A percentile compares a stretch with the other conserved stretches of the same genome.
These are phyloP conservation scores for Podilymbus podiceps DNA, from an alignment of 2,113 vertebrate species.

Conservation along the genomic window DNA sequence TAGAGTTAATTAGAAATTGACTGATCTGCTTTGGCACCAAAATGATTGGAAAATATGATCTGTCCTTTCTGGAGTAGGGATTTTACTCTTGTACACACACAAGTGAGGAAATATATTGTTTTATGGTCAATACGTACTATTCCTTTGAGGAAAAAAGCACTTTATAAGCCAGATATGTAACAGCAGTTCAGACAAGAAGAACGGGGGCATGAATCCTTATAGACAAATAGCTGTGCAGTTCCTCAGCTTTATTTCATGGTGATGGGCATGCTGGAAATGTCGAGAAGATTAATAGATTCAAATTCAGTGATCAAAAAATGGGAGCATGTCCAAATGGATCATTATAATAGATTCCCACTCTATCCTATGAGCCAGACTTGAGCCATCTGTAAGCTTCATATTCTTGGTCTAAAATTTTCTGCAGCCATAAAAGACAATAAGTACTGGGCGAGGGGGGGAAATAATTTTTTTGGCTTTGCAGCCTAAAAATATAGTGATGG, in stretches of 20 bases:
- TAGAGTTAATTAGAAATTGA: conserved; percentile 58
- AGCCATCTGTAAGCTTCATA: conserved; percentile 22
- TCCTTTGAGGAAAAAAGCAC: not conserved
- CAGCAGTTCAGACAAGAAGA: not conserved
- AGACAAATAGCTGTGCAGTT: not conserved
- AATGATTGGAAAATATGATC: not conserved
- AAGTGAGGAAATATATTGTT: not conserved
- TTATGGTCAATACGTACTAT: not conserved
- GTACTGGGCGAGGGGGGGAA: not conserved
- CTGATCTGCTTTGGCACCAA: conserved; percentile 29
- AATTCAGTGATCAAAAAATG: conserved; percentile 48
- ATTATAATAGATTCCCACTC: conserved; percentile 43
- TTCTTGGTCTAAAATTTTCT: conserved; percentile 31
- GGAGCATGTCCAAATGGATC: conserved; percentile 41
- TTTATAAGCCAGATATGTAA: conserved; percentile 10
- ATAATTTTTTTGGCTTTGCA: not conserved
- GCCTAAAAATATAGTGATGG: conserved; percentile 31
- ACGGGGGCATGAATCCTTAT: not conserved
- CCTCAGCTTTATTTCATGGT: conserved; percentile 24
- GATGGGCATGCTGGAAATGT: conserved; percentile 33
- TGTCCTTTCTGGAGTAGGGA: not conserved
- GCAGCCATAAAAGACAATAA: conserved; percentile 40
- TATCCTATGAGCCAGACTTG: not conserved
- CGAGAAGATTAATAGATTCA: conserved; percentile 37
- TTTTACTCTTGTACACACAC: not conserved